A percentile compares a stretch with the other conserved stretches of the same genome.
Conservation (phyloP, 1,140 invertebrate genomes). For the Samia ricini region DNA sequence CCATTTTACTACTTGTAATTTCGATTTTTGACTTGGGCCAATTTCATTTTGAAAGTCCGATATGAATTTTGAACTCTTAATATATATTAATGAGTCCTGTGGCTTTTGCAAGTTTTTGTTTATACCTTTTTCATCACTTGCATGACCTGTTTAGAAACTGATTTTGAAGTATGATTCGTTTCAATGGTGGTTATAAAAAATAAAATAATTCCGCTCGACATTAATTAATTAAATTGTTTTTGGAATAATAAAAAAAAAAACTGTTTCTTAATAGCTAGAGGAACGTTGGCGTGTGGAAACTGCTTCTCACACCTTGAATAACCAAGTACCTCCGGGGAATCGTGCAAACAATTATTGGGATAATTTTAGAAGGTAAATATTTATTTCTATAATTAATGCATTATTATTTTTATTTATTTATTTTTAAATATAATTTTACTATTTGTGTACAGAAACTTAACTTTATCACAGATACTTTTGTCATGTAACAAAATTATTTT, state of each 20-base stretch:
- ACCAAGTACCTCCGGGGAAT: slow-evolving; percentile 92
- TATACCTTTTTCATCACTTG: no score
- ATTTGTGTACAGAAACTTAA: slow-evolving; percentile 3
- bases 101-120: no score
- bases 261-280: slow-evolving; percentile 44
- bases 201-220: no score
- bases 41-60: no score
- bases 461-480: slow-evolving; percentile 14
- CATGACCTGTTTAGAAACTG: no score
- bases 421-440: not conserved
- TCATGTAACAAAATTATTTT: slow-evolving; percentile 35
- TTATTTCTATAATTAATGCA: slow-evolving; percentile 10
- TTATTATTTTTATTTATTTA: not conserved
- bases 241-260: not conserved
- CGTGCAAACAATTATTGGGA: slow-evolving; percentile 95
- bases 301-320: slow-evolving; percentile 82
- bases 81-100: no score
- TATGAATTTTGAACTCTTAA: no score
- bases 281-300: slow-evolving; percentile 67
- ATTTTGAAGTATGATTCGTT: no score
- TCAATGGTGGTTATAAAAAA: no score
- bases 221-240: no score
- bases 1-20: no score
- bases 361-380: slow-evolving; percentile 88
- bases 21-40: no score